Conservation (phyloP, 1,140 invertebrate species). For the Scaptomyza hsui region DNA sequence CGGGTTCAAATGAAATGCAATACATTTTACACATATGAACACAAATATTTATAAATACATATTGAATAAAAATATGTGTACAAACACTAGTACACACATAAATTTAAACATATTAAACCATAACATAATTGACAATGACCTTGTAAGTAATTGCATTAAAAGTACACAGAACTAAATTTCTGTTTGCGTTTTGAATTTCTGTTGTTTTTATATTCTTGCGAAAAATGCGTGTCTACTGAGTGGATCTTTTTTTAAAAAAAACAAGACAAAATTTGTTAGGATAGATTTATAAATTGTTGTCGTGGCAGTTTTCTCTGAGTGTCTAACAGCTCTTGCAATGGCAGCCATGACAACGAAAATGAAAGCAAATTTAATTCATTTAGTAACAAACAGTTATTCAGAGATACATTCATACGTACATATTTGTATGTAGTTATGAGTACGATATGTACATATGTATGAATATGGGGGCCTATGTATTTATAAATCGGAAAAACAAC, state of each 20-base stretch:
- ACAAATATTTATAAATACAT: background rate
- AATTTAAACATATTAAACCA: slow-evolving; percentile 1
- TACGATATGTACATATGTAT: slow-evolving; percentile 16
- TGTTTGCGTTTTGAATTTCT: background rate
- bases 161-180: background rate
- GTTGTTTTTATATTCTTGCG: too few species aligned
- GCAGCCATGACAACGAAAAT: slow-evolving; percentile 64
- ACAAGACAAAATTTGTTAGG: background rate
- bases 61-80: background rate
- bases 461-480: slow-evolving; percentile 30
- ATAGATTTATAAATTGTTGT: slow-evolving; percentile 5
- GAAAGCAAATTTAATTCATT: slow-evolving; percentile 78
- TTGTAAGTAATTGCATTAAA: slow-evolving; percentile 50
- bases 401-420: background rate
- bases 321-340: slow-evolving; percentile 12
- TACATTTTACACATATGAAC: background rate
- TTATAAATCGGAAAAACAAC: slow-evolving; percentile 62
- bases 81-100: background rate
- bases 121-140: slow-evolving; percentile 48
- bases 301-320: slow-evolving; percentile 13
- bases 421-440: slow-evolving; percentile 11
- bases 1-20: slow-evolving; percentile 10
- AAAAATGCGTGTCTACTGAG: too few species aligned
- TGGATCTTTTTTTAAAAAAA: too few species aligned
- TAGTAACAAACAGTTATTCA: slow-evolving; percentile 30